Percentiles rank a stretch among this genome's conserved stretches.
Conservation (phyloP, 1,140 invertebrate genomes). For the silkworm (Bombyx mori) region DNA sequence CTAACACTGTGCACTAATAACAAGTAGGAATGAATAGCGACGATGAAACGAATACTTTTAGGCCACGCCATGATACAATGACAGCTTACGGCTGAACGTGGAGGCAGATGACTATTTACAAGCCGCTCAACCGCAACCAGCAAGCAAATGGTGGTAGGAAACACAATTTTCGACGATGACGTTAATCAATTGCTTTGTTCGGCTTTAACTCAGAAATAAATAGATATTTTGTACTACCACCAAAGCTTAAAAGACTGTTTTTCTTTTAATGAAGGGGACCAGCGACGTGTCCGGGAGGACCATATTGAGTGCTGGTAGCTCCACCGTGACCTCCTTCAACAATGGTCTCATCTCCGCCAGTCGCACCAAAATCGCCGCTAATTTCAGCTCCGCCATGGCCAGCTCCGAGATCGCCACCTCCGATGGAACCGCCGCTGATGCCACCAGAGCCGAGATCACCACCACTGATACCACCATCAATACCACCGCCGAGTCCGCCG, state of each 20-base stretch:
- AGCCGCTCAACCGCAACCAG: conserved; percentile 28
- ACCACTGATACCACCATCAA: conserved; percentile 19
- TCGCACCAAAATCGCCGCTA: conserved; percentile 40
- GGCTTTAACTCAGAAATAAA: conserved; percentile 31
- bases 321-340: conserved; percentile 37
- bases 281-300: conserved; percentile 58
- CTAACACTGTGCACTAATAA: conserved; percentile 67
- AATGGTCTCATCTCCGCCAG: conserved; percentile 36
- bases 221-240: conserved; percentile 33
- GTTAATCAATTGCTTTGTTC: too few species aligned
- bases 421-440: conserved; percentile 22
- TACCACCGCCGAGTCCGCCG: conserved; percentile 22
- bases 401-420: conserved; percentile 27
- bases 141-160: conserved; percentile 13
- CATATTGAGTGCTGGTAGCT: conserved; percentile 53
- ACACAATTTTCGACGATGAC: conserved; percentile 1
- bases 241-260: conserved; percentile 16
- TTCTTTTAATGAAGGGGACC: conserved; percentile 54
- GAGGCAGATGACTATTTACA: conserved; percentile 51
- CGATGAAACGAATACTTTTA: conserved; percentile 20
- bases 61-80: conserved; percentile 14
- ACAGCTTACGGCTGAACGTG: conserved; percentile 29
- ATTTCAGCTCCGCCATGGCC: conserved; percentile 42
- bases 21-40: conserved; percentile 54
- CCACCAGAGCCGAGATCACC: conserved; percentile 30